Percentiles rank a stretch among this genome's conserved stretches.
phyloP scores from a whole-genome alignment of 2,113 vertebrate species.

The Oncorhynchus mykiss region DNA sequence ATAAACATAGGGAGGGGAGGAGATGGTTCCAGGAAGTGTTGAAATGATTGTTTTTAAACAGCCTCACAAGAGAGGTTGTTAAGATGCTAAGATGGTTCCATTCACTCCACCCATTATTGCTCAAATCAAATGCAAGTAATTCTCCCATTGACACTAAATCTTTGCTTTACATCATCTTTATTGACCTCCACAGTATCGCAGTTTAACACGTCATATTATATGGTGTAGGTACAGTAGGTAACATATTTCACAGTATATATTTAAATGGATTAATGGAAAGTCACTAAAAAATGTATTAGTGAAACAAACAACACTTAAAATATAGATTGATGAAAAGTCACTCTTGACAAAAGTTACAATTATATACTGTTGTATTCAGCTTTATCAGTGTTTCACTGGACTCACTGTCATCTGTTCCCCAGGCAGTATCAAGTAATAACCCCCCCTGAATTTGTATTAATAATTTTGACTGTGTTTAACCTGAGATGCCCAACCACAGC shows the following conservation, averaged over 20 bases:
- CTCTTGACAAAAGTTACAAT: constrained; percentile 28
- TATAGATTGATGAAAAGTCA: neutral
- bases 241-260: no score
- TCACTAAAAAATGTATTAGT: no score
- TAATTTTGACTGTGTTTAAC: constrained; percentile 60
- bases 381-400: neutral
- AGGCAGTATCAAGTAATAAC: constrained; percentile 35
- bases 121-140: constrained; percentile 55
- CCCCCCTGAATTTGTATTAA: constrained; percentile 45
- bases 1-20: constrained; percentile 74
- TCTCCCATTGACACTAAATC: constrained; percentile 53
- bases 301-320: no score
- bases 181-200: constrained; percentile 43
- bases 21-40: constrained; percentile 62
- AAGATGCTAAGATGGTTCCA: constrained; percentile 68
- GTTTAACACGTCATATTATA: no score
- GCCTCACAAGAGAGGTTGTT: constrained; percentile 74
- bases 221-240: no score
- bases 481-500: constrained; percentile 36
- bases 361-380: constrained; percentile 33
- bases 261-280: no score
- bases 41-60: constrained; percentile 78
- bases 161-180: constrained; percentile 47
- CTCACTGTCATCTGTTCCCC: neutral
- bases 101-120: constrained; percentile 68